Evolutionary conservation across 2,888 invertebrate species (phyloP), one percentile per base, ranked within the genome.

Genomic region (Caenorhabditis angaria): DNA sequence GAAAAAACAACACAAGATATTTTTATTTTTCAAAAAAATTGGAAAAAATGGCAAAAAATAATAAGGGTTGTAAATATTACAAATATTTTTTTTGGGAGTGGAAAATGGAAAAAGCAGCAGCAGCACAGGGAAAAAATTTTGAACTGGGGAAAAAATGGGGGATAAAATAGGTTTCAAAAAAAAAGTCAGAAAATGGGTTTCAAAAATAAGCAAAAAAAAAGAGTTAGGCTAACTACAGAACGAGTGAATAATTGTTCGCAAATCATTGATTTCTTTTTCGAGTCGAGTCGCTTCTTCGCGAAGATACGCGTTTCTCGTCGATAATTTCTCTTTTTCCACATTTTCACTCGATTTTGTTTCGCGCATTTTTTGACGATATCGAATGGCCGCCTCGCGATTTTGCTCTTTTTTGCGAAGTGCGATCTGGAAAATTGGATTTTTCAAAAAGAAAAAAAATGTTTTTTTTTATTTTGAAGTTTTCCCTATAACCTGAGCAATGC

Each of bases 361-460:
- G 22, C 68, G 73, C 27, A 77, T 62, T 61, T 81, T 81, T n/a
- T 79, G 77, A 56, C 85, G 82, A 67, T 85, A 84, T 57, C 83
- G 73, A 35, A 81, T 81, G 32, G 84, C 84, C 22, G 84, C 84
- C 25, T 75, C 70, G 56, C 84, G 75, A 76, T 85, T 85, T 65
- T 85, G 85, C 63, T 85, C 80, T 61, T 85, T 83, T 65, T 85
- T 85, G 63, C 85, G 78, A 59, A 80, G 75, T 32, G 80, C 76
- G 28, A 86, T 81, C 65, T 84, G 81, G 57, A 83, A 85, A 53
- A 68, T 65, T 18, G 82, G 35, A 35, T 35, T 10, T 6, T 10
- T 35, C n/a, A n/a, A n/a, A n/a, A n/a, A n/a, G n/a, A n/a, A n/a
- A n/a, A n/a, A n/a, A n/a, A n/a, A n/a, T n/a, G n/a, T n/a, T n/a